Conservation (phyloP, 2,113 vertebrate species). For the Mormyrus iriodes region DNA sequence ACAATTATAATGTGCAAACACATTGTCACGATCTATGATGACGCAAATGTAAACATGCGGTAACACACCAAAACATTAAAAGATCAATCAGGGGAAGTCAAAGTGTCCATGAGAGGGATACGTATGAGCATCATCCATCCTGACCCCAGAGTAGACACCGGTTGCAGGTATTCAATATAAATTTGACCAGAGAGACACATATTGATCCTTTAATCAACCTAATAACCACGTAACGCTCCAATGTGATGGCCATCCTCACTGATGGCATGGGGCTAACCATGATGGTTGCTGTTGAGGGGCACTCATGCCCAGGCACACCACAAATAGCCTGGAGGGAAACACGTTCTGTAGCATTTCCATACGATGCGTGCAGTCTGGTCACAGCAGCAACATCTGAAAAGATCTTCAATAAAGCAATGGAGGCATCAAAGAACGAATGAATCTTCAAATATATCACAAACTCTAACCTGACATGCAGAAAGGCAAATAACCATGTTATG, state of each 20-base stretch:
- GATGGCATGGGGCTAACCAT: too few relatives aligned
- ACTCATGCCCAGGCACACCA: not conserved
- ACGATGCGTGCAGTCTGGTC: not conserved
- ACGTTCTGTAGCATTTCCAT: not conserved
- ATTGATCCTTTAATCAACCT: not conserved
- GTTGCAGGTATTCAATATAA: not conserved
- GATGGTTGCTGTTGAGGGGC: too few relatives aligned
- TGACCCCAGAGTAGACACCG: not conserved
- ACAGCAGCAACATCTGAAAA: not conserved
- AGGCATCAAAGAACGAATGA: not conserved
- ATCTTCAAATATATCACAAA: not conserved
- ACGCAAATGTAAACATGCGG: not conserved
- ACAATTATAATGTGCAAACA: not conserved
- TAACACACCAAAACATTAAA: not conserved
- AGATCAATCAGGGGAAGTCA: not conserved
- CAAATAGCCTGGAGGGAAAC: not conserved
- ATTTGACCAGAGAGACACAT: not conserved
- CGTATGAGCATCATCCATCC: not conserved
- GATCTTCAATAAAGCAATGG: not conserved
- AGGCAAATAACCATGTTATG: not conserved
- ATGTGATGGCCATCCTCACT: not conserved
- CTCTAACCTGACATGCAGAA: not conserved
- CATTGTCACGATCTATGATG: not conserved
- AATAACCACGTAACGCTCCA: not conserved
- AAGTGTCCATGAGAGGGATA: not conserved